These are phyloP conservation scores for Sparus aurata DNA, from an alignment of 2,797 vertebrate species.

Conservation along the genomic window DNA sequence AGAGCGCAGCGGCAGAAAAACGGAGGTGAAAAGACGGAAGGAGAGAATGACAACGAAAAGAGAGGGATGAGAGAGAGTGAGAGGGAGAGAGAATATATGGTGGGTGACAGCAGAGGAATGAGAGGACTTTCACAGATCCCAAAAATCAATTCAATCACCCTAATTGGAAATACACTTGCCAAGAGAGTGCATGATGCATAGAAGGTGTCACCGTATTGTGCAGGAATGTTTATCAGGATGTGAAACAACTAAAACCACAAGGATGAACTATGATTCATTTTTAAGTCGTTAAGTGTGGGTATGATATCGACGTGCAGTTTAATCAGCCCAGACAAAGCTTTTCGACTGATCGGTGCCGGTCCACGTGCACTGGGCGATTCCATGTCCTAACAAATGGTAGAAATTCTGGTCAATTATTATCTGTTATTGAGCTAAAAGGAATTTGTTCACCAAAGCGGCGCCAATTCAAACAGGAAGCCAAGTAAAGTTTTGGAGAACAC, in stretches of 20 bases:
- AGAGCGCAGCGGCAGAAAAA: slow-evolving; percentile 30
- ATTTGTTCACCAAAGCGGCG: too few relatives aligned
- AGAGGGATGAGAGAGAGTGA: not conserved
- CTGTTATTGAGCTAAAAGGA: too few relatives aligned
- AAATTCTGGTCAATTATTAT: too few relatives aligned
- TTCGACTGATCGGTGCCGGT: too few relatives aligned
- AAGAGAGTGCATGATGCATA: slow-evolving; percentile 22
- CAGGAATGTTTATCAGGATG: slow-evolving; percentile 32
- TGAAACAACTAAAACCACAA: slow-evolving; percentile 10
- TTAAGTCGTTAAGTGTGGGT: not conserved
- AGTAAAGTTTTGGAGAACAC: too few relatives aligned
- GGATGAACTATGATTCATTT: slow-evolving; percentile 19
- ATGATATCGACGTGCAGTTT: slow-evolving; percentile 8
- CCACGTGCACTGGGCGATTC: too few relatives aligned
- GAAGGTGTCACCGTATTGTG: slow-evolving; percentile 37
- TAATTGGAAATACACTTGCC: slow-evolving; percentile 49
- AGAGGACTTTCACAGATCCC: slow-evolving; percentile 25
- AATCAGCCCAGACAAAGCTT: too few relatives aligned
- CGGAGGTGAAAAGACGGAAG: slow-evolving; percentile 33
- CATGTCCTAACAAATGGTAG: too few relatives aligned
- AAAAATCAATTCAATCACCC: slow-evolving; percentile 42
- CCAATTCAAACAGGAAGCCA: too few relatives aligned
- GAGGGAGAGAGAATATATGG: slow-evolving; percentile 16
- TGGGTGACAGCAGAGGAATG: slow-evolving; percentile 25
- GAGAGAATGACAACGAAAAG: slow-evolving; percentile 18